Base-by-base conservation (phyloP, 2,797 vertebrate genomes). In the Phrynocephalus guinanensis region DNA sequence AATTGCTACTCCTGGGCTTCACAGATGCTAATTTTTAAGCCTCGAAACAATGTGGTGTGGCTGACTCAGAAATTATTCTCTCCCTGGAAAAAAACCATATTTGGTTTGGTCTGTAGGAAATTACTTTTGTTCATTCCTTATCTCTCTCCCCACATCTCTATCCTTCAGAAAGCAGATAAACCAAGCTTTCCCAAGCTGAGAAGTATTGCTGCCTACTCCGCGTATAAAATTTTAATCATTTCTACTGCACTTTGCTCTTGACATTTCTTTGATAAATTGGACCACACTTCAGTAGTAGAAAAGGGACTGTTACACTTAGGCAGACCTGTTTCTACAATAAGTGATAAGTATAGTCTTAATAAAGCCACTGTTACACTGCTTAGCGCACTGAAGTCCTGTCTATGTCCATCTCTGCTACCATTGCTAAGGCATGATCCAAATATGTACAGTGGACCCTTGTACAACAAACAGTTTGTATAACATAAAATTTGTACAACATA, bases 41-140 rank as follows among this genome's bases (percentile, higher is more conserved):
- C 73, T 50, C 26, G 48, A 85, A 30, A 77, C 33, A 56, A 78
- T 71, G 70, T 24, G 44, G 0, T 1, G 0, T 33, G 3, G 56
- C 72, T 89, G 76, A 79, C 1, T 86, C 8, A 86, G 6, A 85
- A 85, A 89, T 87, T 38, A 86, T 48, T 56, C 16, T 63, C 89
- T 8, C 68, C 20, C 3, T 63, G 83, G 86, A 0, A 88, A 0
- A 88, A 91, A 63, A 20, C 33, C 68, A 44, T 66, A 86, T 33
- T 79, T 86, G 2, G 86, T 92, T 90, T 80, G 26, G 30, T 77
- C 82, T 75, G 38, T 16, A n/a, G 50, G 75, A 87, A 26, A 92
- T 84, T 72, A 77, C 28, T 48, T 76, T 24, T 5, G 50, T 86
- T 5, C 48, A 75, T 44, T 63, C 60, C 30, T 28, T 56, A 30